These are phyloP conservation scores for Protonemura montana DNA, from an alignment of 2,888 invertebrate genomes.

Conservation along the genomic window DNA sequence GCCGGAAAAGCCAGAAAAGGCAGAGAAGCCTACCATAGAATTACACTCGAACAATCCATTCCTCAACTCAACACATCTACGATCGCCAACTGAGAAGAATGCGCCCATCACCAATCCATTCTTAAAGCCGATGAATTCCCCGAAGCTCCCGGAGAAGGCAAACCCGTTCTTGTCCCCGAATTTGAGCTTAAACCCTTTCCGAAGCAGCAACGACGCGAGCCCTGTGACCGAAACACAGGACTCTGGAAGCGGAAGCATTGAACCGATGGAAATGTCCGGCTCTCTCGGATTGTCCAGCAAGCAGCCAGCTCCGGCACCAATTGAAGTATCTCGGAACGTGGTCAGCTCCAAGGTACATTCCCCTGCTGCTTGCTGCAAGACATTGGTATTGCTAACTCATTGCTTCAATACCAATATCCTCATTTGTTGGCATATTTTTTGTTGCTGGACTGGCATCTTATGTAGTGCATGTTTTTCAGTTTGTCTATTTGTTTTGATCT, in stretches of 20 bases:
- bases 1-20: too few relatives aligned
- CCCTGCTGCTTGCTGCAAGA: not conserved
- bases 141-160: conserved; percentile 31
- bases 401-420: too few relatives aligned
- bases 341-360: conserved; percentile 40
- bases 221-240: not conserved
- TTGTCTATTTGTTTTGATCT: too few relatives aligned
- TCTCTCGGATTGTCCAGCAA: not conserved
- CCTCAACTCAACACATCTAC: conserved; percentile 35
- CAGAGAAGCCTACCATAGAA: not conserved
- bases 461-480: too few relatives aligned
- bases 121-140: conserved; percentile 30
- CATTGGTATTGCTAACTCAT: too few relatives aligned
- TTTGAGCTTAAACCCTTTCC: conserved; percentile 35
- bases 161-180: conserved; percentile 43
- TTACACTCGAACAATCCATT: conserved; percentile 48
- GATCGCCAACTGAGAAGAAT: conserved; percentile 37
- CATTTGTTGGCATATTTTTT: too few relatives aligned
- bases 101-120: conserved; percentile 47
- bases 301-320: conserved; percentile 13
- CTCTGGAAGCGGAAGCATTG: not conserved
- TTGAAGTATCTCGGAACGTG: conserved; percentile 23
- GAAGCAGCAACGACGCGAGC: not conserved
- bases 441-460: too few relatives aligned
- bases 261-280: not conserved